Conservation (phyloP, 2,888 invertebrate species). For the Pardosa pseudoannulata region DNA sequence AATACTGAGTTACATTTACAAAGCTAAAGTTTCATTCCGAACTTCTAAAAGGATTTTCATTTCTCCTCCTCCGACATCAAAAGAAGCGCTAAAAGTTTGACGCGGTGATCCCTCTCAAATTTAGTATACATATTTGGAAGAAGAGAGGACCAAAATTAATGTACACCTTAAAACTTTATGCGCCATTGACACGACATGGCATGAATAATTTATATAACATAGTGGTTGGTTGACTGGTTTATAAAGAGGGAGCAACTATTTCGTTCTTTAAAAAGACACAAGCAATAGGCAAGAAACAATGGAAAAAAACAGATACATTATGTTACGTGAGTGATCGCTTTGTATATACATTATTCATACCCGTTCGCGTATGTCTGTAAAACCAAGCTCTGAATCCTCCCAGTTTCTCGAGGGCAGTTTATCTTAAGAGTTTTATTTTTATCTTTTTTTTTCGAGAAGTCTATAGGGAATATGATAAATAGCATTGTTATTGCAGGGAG, state of each 20-base stretch:
- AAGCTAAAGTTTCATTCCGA: too few species aligned
- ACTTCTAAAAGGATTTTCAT: too few species aligned
- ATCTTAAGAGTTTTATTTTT: slow-evolving; percentile 31
- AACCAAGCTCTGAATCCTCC: slow-evolving; percentile 30
- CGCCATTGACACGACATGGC: slow-evolving; percentile 60
- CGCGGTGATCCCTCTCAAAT: too few species aligned
- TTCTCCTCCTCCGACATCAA: too few species aligned
- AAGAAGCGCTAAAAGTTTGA: too few species aligned
- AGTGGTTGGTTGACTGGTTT: slow-evolving; percentile 51
- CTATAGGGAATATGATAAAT: slow-evolving; percentile 37
- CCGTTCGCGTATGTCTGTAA: slow-evolving; percentile 56
- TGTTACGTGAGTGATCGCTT: slow-evolving; percentile 62
- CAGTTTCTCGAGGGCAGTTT: slow-evolving; percentile 26
- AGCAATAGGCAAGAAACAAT: slow-evolving; percentile 24
- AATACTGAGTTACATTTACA: too few species aligned
- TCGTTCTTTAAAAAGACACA: slow-evolving; percentile 13
- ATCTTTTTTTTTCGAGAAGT: slow-evolving; percentile 29
- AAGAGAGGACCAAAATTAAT: slow-evolving; percentile 50
- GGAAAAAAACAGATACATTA: slow-evolving; percentile 59
- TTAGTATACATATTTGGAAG: not conserved
- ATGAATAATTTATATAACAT: slow-evolving; percentile 68
- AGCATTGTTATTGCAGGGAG: slow-evolving; percentile 24
- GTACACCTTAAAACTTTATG: slow-evolving; percentile 59
- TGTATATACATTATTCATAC: slow-evolving; percentile 56
- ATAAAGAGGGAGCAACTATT: slow-evolving; percentile 39